These are phyloP conservation scores for Condylura cristata DNA, from an alignment of 2,113 vertebrate species.

Conservation along the genomic window DNA sequence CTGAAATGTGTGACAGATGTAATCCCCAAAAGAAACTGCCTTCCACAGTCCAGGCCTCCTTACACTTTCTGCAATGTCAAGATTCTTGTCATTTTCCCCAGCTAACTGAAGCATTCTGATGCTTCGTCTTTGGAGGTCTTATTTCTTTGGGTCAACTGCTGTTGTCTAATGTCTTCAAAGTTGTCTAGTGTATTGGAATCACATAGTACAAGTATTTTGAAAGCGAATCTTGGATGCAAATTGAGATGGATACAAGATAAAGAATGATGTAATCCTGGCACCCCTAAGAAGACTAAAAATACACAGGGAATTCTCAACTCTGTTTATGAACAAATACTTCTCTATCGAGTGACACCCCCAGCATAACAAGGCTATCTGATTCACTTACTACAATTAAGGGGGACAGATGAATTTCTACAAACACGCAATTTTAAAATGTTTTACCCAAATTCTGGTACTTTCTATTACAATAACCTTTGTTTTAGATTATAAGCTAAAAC, in stretches of 20 bases:
- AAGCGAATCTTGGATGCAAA: constrained; percentile 79
- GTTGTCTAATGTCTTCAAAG: constrained; percentile 55
- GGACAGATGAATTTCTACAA: background rate
- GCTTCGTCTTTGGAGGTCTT: constrained; percentile 44
- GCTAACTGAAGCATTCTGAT: constrained; percentile 64
- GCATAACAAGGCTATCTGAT: background rate
- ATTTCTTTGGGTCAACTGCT: constrained; percentile 58
- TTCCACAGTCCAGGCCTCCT: constrained; percentile 76
- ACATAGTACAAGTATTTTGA: constrained; percentile 76
- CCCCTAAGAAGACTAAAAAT: constrained; percentile 37
- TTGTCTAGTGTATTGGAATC: constrained; percentile 62
- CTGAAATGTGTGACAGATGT: constrained; percentile 89
- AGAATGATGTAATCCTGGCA: constrained; percentile 69
- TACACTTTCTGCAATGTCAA: constrained; percentile 56
- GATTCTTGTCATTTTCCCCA: constrained; percentile 58
- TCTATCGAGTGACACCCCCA: background rate
- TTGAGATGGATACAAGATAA: constrained; percentile 80
- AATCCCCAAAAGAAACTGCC: constrained; percentile 84
- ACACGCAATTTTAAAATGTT: constrained; percentile 11
- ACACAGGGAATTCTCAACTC: constrained; percentile 49
- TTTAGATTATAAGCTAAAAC: no score
- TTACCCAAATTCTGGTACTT: constrained; percentile 22
- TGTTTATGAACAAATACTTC: constrained; percentile 32
- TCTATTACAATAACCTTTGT: background rate
- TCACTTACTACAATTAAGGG: background rate